phyloP scores from a whole-genome alignment of 37 sponge, comb jelly and placozoan species.

The Diacarnus erythraeanus region DNA sequence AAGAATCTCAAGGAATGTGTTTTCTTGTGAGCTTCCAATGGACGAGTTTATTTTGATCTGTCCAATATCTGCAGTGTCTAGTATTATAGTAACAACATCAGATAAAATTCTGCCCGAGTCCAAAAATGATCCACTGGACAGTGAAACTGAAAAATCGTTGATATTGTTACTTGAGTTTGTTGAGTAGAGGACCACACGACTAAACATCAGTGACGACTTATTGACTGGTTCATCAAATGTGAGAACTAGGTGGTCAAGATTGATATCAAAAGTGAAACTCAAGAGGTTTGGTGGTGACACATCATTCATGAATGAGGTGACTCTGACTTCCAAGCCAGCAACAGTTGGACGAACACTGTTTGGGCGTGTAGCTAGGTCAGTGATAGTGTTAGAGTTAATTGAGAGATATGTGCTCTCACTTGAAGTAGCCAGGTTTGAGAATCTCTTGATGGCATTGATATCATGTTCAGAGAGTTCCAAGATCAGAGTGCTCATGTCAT shows the following conservation, averaged over 20 bases:
- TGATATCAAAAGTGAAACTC: slow-evolving; percentile 69
- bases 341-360: slow-evolving; percentile 44
- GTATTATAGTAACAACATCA: slow-evolving; percentile 35
- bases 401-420: slow-evolving; percentile 66
- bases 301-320: slow-evolving; percentile 45
- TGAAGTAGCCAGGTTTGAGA: slow-evolving; percentile 30
- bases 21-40: slow-evolving; percentile 36
- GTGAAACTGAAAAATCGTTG: slow-evolving; percentile 18
- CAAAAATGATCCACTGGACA: slow-evolving; percentile 46
- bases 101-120: slow-evolving; percentile 21
- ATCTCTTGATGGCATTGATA: slow-evolving; percentile 63
- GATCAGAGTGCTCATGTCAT: slow-evolving; percentile 20
- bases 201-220: slow-evolving; percentile 32
- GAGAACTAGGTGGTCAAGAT: slow-evolving; percentile 54
- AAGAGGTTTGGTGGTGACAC: slow-evolving; percentile 40
- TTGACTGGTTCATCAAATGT: slow-evolving; percentile 78
- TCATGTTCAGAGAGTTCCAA: slow-evolving; percentile 49
- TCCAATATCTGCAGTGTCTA: slow-evolving; percentile 49
- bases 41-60: slow-evolving; percentile 55
- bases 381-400: slow-evolving; percentile 30
- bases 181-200: slow-evolving; percentile 25
- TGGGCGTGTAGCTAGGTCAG: slow-evolving; percentile 64
- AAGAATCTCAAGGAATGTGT: slow-evolving; percentile 57
- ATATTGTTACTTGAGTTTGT: slow-evolving; percentile 43
- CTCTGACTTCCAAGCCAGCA: slow-evolving; percentile 45